Conservation (phyloP, 2,797 vertebrate species). For the Microctenopoma steveboyesi region DNA sequence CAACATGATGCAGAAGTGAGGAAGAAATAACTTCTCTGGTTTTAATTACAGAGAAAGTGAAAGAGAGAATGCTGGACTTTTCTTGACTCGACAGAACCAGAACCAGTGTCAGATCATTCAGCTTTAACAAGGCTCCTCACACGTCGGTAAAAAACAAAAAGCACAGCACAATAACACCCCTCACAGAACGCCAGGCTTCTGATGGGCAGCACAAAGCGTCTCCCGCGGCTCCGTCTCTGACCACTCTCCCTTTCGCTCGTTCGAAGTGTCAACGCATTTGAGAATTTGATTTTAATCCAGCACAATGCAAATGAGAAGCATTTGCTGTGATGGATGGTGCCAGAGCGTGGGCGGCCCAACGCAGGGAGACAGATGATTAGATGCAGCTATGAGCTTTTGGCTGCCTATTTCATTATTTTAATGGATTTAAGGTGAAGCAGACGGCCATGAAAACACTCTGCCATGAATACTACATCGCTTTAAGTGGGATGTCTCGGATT, state of each 20-base stretch:
- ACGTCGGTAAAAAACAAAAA: neutral
- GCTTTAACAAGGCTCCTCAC: neutral
- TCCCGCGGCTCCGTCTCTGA: neutral
- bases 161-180: constrained; percentile 11
- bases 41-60: too few species aligned
- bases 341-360: constrained; percentile 3
- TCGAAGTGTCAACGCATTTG: constrained; percentile 33
- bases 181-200: constrained; percentile 23
- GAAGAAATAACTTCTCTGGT: too few species aligned
- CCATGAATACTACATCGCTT: neutral
- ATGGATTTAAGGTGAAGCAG: constrained; percentile 18
- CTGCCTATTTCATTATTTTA: constrained; percentile 26
- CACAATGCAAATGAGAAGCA: constrained; percentile 41
- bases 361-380: constrained; percentile 31
- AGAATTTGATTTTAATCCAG: constrained; percentile 35
- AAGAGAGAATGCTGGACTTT: too few species aligned
- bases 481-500: constrained; percentile 26
- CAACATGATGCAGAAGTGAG: neutral
- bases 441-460: constrained; percentile 2
- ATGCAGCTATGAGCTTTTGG: constrained; percentile 38
- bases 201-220: constrained; percentile 7
- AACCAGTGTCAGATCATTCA: constrained; percentile 17
- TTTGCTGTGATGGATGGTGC: constrained; percentile 23
- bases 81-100: neutral
- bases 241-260: neutral